phyloP scores from a whole-genome alignment of 1,140 invertebrate genomes.

The Platyura marginata region DNA sequence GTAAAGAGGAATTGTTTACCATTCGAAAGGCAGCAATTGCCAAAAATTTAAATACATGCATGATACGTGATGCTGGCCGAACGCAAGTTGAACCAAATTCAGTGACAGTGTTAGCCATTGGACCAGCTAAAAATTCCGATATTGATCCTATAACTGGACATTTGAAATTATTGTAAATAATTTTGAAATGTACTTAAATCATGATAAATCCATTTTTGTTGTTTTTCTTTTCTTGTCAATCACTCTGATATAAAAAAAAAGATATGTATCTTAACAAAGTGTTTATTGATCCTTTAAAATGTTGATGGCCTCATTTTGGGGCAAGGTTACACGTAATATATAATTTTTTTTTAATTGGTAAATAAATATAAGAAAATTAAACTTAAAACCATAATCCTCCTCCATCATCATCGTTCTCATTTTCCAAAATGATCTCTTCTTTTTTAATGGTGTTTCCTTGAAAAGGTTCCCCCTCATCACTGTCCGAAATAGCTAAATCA shows the following conservation, averaged over 20 bases:
- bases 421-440: background rate
- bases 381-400: slow-evolving; percentile 27
- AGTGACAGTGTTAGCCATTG: slow-evolving; percentile 74
- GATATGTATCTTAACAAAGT: no score
- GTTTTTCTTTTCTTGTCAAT: no score
- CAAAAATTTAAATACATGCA: slow-evolving; percentile 44
- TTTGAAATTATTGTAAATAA: slow-evolving; percentile 63
- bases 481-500: slow-evolving; percentile 62
- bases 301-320: no score
- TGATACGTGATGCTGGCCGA: slow-evolving; percentile 73
- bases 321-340: no score
- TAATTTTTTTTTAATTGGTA: no score
- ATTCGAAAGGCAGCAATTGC: slow-evolving; percentile 46
- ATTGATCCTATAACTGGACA: slow-evolving; percentile 75
- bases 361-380: background rate
- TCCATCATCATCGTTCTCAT: slow-evolving; percentile 10
- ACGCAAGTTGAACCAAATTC: slow-evolving; percentile 78
- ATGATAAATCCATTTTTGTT: no score
- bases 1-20: slow-evolving; percentile 40
- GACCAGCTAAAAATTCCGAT: slow-evolving; percentile 55
- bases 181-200: no score
- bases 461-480: slow-evolving; percentile 36
- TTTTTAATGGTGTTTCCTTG: slow-evolving; percentile 9
- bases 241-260: no score
- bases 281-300: no score